phyloP scores from a whole-genome alignment of 2,797 vertebrate species.

The Scolopax rusticola region DNA sequence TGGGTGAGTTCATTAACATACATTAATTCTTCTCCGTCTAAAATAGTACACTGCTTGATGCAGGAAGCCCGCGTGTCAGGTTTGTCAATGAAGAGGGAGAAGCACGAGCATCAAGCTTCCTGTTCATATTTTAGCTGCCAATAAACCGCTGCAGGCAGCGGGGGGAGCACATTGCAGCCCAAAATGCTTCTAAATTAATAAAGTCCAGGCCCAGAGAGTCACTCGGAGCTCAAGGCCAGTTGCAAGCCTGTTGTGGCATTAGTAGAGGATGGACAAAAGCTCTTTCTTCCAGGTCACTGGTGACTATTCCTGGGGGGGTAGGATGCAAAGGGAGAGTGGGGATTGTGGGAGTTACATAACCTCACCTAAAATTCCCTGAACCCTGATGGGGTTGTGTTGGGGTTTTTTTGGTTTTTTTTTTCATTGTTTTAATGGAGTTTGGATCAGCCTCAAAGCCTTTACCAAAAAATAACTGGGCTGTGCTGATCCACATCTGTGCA shows the following conservation, averaged over 20 bases:
- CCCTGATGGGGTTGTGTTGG: not conserved
- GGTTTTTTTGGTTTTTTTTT: not conserved
- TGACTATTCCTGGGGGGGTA: not conserved
- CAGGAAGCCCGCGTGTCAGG: constrained; percentile 4
- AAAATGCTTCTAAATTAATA: not conserved
- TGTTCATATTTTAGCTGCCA: not conserved
- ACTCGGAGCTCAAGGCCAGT: not conserved
- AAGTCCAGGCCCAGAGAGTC: not conserved
- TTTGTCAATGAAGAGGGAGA: constrained; percentile 58
- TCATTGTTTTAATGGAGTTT: not conserved
- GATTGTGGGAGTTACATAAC: not conserved
- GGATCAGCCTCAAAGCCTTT: not conserved
- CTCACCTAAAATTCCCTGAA: not conserved
- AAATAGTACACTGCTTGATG: constrained; percentile 13
- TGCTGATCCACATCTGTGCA: not conserved
- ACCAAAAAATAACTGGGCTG: not conserved
- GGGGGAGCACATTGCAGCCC: not conserved
- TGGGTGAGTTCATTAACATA: constrained; percentile 36
- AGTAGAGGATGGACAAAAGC: not conserved
- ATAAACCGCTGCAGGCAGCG: not conserved
- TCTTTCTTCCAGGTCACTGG: not conserved
- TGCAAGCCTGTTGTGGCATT: not conserved
- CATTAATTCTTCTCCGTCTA: constrained; percentile 1
- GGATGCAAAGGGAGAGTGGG: not conserved
- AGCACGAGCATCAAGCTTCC: not conserved